Conservation (phyloP, 1,140 invertebrate genomes). For the Elysia chlorotica region DNA sequence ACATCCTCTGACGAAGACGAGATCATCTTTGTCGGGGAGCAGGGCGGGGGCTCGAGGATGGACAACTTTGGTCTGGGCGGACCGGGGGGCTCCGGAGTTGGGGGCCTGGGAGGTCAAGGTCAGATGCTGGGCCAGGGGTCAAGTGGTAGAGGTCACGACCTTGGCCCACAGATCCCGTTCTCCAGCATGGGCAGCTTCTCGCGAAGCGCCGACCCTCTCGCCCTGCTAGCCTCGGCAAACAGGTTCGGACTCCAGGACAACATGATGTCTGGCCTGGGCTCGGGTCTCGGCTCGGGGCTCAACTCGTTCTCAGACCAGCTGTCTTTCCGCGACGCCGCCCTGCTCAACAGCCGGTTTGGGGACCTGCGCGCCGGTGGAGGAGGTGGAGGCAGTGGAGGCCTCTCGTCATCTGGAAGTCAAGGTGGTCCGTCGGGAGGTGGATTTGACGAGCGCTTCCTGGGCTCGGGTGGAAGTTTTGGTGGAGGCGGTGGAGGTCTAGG, state of each 20-base stretch:
- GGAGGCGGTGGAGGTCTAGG: too few relatives aligned
- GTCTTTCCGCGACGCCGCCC: conserved; percentile 17
- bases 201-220: conserved; percentile 14
- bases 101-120: conserved; percentile 16
- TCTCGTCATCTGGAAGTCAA: too few relatives aligned
- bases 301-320: conserved; percentile 24
- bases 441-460: conserved; percentile 17
- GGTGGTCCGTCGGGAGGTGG: too few relatives aligned
- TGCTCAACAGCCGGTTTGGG: conserved; percentile 22
- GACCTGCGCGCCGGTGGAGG: conserved; percentile 22
- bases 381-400: too few relatives aligned
- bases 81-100: conserved; percentile 1
- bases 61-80: conserved; percentile 18
- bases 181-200: conserved; percentile 21
- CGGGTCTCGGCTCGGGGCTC: not conserved
- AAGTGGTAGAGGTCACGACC: not conserved
- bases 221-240: conserved; percentile 17
- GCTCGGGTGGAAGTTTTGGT: too few relatives aligned
- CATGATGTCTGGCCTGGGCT: conserved; percentile 20
- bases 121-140: conserved; percentile 14
- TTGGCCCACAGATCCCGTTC: conserved; percentile 19
- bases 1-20: conserved; percentile 27
- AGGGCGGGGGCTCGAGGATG: conserved; percentile 5
- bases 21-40: conserved; percentile 21
- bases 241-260: conserved; percentile 16